Conservation (phyloP, 2,888 invertebrate species). For the Alsophila aescularia region DNA sequence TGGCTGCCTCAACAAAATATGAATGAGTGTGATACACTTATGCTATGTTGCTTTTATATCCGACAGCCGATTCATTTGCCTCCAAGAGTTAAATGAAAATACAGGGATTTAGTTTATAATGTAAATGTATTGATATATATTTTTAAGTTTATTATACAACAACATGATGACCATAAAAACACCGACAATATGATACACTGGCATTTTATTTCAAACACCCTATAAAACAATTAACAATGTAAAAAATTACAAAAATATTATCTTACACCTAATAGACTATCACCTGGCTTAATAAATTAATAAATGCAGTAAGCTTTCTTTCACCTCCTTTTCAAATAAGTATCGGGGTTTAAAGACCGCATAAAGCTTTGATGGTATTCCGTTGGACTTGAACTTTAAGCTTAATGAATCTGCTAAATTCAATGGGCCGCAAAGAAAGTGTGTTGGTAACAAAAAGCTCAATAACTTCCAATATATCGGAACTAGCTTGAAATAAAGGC, state of each 20-base stretch:
- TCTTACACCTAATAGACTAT: conserved; percentile 24
- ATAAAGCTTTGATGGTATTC: too few relatives aligned
- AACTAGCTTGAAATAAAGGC: too few relatives aligned
- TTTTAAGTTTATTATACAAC: conserved; percentile 78
- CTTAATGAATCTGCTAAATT: too few relatives aligned
- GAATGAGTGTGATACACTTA: conserved; percentile 54
- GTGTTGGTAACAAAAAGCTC: too few relatives aligned
- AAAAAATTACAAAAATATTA: conserved; percentile 24
- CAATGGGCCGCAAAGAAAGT: too few relatives aligned
- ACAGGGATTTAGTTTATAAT: conserved; percentile 84
- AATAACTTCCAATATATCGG: too few relatives aligned
- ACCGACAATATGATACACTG: conserved; percentile 71
- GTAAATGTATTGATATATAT: conserved; percentile 78
- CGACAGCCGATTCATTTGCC: conserved; percentile 75
- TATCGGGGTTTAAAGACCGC: too few relatives aligned
- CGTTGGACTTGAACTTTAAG: too few relatives aligned
- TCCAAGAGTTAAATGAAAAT: conserved; percentile 77
- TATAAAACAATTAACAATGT: conserved; percentile 5
- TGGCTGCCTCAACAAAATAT: conserved; percentile 82
- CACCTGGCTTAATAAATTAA: neutral
- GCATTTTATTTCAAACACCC: conserved; percentile 22
- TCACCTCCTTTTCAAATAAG: conserved; percentile 3
- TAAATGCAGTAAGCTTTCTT: conserved; percentile 17
- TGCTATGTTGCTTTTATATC: conserved; percentile 71
- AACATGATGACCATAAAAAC: conserved; percentile 73